Evolutionary conservation across 30 jellyfish, hydroid and myxozoan species (phyloP), one percentile per base, ranked within the genome.

Genomic region (Chrysaora quinquecirrha): DNA sequence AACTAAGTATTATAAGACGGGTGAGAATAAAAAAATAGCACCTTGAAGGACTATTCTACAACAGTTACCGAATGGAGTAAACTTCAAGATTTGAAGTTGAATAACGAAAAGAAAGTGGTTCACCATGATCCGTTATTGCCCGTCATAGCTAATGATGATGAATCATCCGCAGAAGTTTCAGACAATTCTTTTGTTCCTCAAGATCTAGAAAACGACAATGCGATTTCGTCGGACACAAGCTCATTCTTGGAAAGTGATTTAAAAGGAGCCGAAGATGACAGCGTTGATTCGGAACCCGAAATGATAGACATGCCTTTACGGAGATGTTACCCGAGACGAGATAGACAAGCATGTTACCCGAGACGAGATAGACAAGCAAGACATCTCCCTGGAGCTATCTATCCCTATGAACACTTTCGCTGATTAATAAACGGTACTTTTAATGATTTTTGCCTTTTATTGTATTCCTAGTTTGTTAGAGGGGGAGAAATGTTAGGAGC

Each of bases 1-100:
- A 49, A 30, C 78, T 30, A 66, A 66, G 61, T 64, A 30, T 6
- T 12, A 66, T 12, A 66, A 66, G 61, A 21, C 78, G 22, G 78
- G 78, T 21, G 78, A 66, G 78, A n/a, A n/a, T n/a, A n/a, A n/a
- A 66, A 66, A 66, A 28, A 10, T 66, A 66, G 78, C 78, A 21
- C 78, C 78, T 66, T 3, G 78, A 66, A 24, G 78, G 33, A 60
- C 72, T 60, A 60, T 10, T 20, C 72, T 60, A 60, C 72, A 60
- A 60, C 72, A 24, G 78, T 30, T 66, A 21, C 61, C 56, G 34
- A 66, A 12, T 30, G 78, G 78, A 66, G 78, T 66, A 30, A 66
- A 66, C 78, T 66, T 66, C 21, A 66, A 30, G 78, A 66, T 66
- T 21, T 3, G 34, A 66, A 66, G 21, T 30, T 9, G 63, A 66